Evolutionary conservation across 1,140 invertebrate genomes (phyloP).

Genomic region (Vanessa tameamea): DNA sequence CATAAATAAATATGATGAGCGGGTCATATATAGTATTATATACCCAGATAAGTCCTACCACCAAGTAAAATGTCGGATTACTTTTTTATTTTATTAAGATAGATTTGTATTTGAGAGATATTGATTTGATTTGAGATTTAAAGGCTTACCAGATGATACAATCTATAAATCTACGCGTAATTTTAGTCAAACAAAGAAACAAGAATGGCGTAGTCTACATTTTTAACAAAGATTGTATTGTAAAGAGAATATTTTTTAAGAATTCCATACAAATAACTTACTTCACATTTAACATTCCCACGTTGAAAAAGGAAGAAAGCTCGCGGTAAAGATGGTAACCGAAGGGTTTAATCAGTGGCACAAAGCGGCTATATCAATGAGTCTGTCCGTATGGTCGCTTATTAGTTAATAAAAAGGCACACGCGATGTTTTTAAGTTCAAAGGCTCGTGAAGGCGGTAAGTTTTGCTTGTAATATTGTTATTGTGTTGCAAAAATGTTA

Average conservation of each 20-base stretch:
- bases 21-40: no score
- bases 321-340: slow-evolving; percentile 22
- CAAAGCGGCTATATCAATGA: slow-evolving; percentile 45
- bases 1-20: no score
- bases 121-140: no score
- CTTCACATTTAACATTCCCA: slow-evolving; percentile 29
- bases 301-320: slow-evolving; percentile 21
- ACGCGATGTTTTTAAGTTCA: slow-evolving; percentile 45
- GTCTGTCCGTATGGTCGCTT: slow-evolving; percentile 33
- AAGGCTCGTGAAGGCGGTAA: slow-evolving; percentile 51
- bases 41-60: no score
- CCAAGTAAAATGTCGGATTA: no score
- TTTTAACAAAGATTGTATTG: not conserved
- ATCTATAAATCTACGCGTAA: no score
- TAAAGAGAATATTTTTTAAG: not conserved
- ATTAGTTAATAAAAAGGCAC: slow-evolving; percentile 54
- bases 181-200: no score
- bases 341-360: slow-evolving; percentile 43
- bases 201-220: no score
- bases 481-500: slow-evolving; percentile 9
- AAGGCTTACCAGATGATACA: no score
- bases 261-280: slow-evolving; percentile 25
- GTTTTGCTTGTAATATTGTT: slow-evolving; percentile 11
- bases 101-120: no score
- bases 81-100: no score